Evolutionary conservation across 1,140 invertebrate species (phyloP).

Genomic region (Drosophila aff.): DNA sequence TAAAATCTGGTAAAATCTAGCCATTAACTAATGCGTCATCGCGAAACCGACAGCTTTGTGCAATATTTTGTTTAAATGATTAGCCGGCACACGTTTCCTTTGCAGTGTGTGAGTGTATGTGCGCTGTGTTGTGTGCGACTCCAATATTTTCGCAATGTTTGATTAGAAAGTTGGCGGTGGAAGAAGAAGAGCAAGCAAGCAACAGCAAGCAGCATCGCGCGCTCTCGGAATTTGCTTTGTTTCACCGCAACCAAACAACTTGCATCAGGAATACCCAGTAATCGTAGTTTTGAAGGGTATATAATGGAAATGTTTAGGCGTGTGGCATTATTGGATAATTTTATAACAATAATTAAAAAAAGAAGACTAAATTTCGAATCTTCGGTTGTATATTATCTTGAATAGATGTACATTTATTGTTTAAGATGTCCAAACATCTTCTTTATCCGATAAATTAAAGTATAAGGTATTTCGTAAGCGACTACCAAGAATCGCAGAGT

Average conservation of each 20-base stretch:
- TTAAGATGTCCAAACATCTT: neutral
- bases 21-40: constrained; percentile 77
- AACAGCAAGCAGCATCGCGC: constrained; percentile 30
- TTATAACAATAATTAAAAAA: neutral
- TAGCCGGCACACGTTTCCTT: constrained; percentile 51
- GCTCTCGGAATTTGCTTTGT: constrained; percentile 34
- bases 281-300: neutral
- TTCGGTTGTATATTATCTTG: neutral
- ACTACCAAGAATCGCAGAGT: neutral
- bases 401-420: neutral
- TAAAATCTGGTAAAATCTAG: neutral
- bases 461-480: neutral
- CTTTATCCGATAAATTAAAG: neutral
- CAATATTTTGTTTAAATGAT: constrained; percentile 63
- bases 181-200: constrained; percentile 29
- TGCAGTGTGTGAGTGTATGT: constrained; percentile 16
- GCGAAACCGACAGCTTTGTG: constrained; percentile 36
- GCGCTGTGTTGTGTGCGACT: constrained; percentile 39
- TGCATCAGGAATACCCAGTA: constrained; percentile 38
- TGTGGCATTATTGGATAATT: neutral
- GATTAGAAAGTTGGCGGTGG: constrained; percentile 73
- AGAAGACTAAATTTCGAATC: no score
- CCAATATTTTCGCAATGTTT: constrained; percentile 53
- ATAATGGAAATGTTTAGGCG: neutral
- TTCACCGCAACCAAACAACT: constrained; percentile 27